These are phyloP conservation scores for Channa maculata DNA, from an alignment of 2,113 vertebrate genomes.

Conservation along the genomic window DNA sequence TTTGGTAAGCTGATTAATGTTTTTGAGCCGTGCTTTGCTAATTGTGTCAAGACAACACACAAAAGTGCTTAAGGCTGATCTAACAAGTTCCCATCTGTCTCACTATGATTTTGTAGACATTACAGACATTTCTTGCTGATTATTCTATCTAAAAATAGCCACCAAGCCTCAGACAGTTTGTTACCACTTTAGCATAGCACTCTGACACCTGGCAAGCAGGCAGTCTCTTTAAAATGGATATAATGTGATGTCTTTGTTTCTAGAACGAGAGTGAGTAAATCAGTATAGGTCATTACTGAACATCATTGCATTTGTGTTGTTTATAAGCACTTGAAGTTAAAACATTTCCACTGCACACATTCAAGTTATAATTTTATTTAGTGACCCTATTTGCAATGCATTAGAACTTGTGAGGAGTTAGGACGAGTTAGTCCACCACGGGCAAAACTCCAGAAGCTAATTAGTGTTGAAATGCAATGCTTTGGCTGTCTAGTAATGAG, in stretches of 20 bases:
- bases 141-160: slow-evolving; percentile 60
- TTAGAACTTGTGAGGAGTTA: slow-evolving; percentile 17
- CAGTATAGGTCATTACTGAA: neutral
- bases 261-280: neutral
- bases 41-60: slow-evolving; percentile 62
- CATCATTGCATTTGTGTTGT: neutral
- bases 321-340: neutral
- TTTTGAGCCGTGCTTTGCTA: slow-evolving; percentile 65
- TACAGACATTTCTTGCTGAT: slow-evolving; percentile 63
- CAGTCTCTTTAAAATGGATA: too few relatives aligned
- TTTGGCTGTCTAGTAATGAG: slow-evolving; percentile 68
- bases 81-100: slow-evolving; percentile 72
- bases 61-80: slow-evolving; percentile 65
- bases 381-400: neutral
- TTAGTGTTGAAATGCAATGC: slow-evolving; percentile 59
- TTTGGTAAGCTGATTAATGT: slow-evolving; percentile 75
- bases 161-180: slow-evolving; percentile 41
- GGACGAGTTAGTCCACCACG: slow-evolving; percentile 25
- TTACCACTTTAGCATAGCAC: slow-evolving; percentile 22
- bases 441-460: slow-evolving; percentile 43
- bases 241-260: neutral
- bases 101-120: slow-evolving; percentile 11
- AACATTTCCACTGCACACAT: neutral
- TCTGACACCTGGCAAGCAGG: slow-evolving; percentile 13
- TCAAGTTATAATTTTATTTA: slow-evolving; percentile 1